A percentile compares a stretch with the other conserved stretches of the same genome.
Conservation (phyloP, 2,113 vertebrate genomes). For the Pycnonotus jocosus region DNA sequence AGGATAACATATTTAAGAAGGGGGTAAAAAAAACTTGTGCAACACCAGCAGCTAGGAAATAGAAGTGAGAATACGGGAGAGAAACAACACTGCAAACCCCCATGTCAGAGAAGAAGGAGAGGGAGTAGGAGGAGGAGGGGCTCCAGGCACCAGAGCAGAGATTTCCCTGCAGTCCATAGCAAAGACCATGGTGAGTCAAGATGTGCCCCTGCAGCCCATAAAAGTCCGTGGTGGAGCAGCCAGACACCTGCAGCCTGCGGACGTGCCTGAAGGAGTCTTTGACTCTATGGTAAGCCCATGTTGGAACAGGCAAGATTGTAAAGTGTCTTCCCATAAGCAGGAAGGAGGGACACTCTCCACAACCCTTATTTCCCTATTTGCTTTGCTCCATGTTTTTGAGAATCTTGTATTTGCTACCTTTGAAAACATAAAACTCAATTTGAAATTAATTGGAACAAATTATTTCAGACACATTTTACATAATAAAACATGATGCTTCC, state of each 20-base stretch:
- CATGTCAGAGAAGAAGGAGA: background rate
- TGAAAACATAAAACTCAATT: background rate
- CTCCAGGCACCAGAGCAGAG: background rate
- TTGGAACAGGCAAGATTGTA: background rate
- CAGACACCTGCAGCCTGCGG: background rate
- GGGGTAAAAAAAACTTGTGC: background rate
- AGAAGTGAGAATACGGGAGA: background rate
- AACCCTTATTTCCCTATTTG: background rate
- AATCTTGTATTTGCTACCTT: background rate
- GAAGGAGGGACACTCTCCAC: background rate
- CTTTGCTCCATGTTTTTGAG: background rate
- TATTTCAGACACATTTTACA: background rate
- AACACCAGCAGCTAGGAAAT: background rate
- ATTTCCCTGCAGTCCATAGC: background rate
- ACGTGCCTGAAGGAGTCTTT: background rate
- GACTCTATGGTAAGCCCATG: background rate
- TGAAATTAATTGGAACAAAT: background rate
- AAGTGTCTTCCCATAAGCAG: background rate
- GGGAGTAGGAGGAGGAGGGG: background rate
- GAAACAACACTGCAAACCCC: background rate
- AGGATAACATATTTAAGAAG: background rate
- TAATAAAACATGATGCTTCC: background rate
- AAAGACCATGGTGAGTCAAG: background rate
- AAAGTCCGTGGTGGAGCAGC: background rate
- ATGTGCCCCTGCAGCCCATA: background rate